Evolutionary conservation across 2,888 invertebrate genomes (phyloP).

Genomic region (Metallyticus violacea): DNA sequence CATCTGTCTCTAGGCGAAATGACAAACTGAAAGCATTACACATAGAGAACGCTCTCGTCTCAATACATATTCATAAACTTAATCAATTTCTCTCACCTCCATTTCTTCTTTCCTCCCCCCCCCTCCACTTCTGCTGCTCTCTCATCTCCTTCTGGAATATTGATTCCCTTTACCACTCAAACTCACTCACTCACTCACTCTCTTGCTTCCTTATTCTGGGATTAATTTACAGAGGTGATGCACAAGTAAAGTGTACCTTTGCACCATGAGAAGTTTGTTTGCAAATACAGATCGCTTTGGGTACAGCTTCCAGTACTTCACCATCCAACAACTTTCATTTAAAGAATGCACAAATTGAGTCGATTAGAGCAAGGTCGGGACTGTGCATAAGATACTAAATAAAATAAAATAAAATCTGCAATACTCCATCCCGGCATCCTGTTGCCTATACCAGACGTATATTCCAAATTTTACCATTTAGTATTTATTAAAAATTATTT

Average conservation of each 20-base stretch:
- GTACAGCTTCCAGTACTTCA: neutral
- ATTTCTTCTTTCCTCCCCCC: neutral
- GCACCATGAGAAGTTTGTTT: neutral
- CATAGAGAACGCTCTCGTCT: neutral
- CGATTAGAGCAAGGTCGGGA: too few species aligned
- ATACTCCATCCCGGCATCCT: too few species aligned
- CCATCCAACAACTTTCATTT: too few species aligned
- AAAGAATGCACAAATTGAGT: too few species aligned
- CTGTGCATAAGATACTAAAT: too few species aligned
- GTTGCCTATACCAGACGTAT: too few species aligned
- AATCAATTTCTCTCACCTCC: constrained; percentile 25
- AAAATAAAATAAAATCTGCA: too few species aligned
- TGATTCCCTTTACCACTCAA: neutral
- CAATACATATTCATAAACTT: constrained; percentile 25
- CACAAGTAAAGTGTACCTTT: neutral
- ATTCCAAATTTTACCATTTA: too few species aligned
- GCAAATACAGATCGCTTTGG: neutral
- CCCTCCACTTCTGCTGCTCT: too few species aligned
- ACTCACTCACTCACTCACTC: neutral
- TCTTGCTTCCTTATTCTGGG: neutral
- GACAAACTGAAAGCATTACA: neutral
- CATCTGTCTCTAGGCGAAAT: neutral
- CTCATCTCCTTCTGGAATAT: constrained; percentile 1
- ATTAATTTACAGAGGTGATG: neutral
- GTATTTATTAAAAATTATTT: too few species aligned